Conservation (phyloP, 2,888 invertebrate genomes). For the Cerastoderma edule region DNA sequence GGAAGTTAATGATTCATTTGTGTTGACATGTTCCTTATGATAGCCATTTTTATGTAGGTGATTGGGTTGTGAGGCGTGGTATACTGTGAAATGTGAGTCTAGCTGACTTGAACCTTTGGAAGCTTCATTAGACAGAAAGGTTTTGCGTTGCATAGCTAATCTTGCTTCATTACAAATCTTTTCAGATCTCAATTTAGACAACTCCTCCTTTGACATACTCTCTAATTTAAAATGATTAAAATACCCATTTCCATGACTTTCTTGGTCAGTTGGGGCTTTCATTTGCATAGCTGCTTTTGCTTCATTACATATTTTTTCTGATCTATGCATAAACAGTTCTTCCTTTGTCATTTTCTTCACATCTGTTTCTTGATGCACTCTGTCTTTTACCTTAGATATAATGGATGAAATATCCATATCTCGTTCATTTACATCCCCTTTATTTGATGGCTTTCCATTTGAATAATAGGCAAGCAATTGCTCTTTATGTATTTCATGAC, state of each 20-base stretch:
- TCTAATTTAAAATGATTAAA: too few relatives aligned
- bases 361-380: slow-evolving; percentile 8
- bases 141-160: not conserved
- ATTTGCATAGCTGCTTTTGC: slow-evolving; percentile 51
- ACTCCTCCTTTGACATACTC: not conserved
- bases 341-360: slow-evolving; percentile 12
- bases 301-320: slow-evolving; percentile 49
- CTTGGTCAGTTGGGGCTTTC: slow-evolving; percentile 2
- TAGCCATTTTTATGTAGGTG: slow-evolving; percentile 12
- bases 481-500: not conserved
- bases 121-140: too few relatives aligned
- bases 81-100: too few relatives aligned
- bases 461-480: not conserved
- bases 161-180: slow-evolving; percentile 4
- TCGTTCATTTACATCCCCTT: not conserved
- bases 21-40: not conserved
- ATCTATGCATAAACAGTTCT: slow-evolving; percentile 38
- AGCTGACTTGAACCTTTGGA: too few relatives aligned
- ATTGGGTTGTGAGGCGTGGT: too few relatives aligned
- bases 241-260: not conserved
- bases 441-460: slow-evolving; percentile 5
- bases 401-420: slow-evolving; percentile 20
- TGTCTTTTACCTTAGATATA: slow-evolving; percentile 1
- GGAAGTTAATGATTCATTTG: not conserved
- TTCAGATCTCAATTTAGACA: not conserved